Conservation (phyloP, 1,140 invertebrate genomes). For the Brachionus koreanus region DNA sequence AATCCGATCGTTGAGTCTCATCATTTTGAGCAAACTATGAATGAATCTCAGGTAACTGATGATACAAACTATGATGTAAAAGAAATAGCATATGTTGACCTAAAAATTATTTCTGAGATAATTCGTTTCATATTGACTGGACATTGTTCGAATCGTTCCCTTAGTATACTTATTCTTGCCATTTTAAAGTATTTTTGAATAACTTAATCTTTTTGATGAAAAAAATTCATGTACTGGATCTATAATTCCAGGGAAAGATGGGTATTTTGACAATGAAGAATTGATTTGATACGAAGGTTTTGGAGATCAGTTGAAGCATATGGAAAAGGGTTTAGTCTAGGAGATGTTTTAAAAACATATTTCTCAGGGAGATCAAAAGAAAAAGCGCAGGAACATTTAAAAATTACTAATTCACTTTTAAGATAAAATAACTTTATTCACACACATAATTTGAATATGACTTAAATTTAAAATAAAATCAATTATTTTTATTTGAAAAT, state of each 20-base stretch:
- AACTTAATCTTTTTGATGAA: not conserved
- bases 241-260: slow-evolving; percentile 1
- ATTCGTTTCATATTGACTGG: not conserved
- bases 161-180: not conserved
- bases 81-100: not conserved
- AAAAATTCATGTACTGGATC: slow-evolving; percentile 10
- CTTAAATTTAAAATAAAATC: too few species aligned
- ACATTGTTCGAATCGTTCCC: not conserved
- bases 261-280: not conserved
- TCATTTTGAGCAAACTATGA: too few species aligned
- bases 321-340: not conserved
- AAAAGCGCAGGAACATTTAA: not conserved
- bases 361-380: not conserved
- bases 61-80: not conserved
- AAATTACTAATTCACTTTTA: not conserved
- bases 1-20: too few species aligned
- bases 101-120: not conserved
- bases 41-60: not conserved
- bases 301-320: not conserved
- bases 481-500: too few species aligned
- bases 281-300: slow-evolving; percentile 13
- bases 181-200: not conserved
- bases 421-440: too few species aligned
- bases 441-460: too few species aligned
- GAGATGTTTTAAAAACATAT: not conserved